Evolutionary conservation across 2,888 invertebrate genomes (phyloP).

Genomic region (Nemoura dubitans): DNA sequence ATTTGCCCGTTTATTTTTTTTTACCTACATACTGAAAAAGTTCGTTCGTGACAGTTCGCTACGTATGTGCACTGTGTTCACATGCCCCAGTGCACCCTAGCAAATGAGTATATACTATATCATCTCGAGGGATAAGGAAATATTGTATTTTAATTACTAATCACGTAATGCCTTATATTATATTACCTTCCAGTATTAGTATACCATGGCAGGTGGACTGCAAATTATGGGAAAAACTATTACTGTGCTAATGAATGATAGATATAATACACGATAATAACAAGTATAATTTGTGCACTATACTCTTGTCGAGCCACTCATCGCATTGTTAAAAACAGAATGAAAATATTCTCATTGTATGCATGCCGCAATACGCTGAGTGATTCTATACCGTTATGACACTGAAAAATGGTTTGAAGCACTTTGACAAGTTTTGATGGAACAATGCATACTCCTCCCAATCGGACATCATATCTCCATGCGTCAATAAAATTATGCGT

Average conservation of each 20-base stretch:
- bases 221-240: background rate
- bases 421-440: background rate
- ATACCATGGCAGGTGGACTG: background rate
- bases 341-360: background rate
- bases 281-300: no score
- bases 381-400: background rate
- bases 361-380: background rate
- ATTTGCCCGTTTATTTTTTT: background rate
- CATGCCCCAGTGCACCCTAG: background rate
- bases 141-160: background rate
- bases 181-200: no score
- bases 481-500: background rate
- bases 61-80: background rate
- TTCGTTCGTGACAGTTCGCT: background rate
- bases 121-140: background rate
- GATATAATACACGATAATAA: background rate
- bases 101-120: background rate
- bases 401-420: background rate
- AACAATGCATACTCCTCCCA: background rate
- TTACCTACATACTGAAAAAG: conserved; percentile 4
- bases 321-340: background rate
- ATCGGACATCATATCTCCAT: background rate
- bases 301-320: background rate
- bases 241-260: background rate
- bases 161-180: background rate